Evolutionary conservation across 2,888 invertebrate genomes (phyloP), one percentile per base, ranked within the genome.

Genomic region (Sinhomidia bicolor): DNA sequence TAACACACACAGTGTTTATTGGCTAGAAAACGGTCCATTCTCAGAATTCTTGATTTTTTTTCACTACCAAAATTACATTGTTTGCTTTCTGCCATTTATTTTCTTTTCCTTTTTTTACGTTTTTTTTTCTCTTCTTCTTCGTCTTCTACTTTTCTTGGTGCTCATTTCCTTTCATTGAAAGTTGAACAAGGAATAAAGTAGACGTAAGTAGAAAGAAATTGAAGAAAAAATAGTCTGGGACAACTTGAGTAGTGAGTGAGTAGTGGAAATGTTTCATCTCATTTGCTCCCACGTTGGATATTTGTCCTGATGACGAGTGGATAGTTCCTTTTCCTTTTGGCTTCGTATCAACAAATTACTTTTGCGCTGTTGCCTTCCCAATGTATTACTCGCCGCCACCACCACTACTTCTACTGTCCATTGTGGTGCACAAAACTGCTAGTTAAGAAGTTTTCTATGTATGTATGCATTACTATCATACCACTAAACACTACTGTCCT

Each of bases 341-440:
- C 85, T 36, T 60, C 51, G 65, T 85, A 79, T 85, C 85, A 85
- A 85, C 85, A 85, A 85, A 74, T 85, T 79, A 32, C 68, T 29
- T 79, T 85, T 85, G 85, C 85, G 79, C 85, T 85, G 85, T 79
- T 85, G 85, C 85, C 85, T 85, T 54, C 68, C 68, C 85, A 78
- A 85, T 85, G 79, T 65, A 57, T 57, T 36, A n/a, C 57, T 12
- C n/a, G n/a, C n/a, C n/a, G n/a, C n/a, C n/a, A n/a, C n/a, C n/a
- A n/a, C n/a, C n/a, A n/a, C n/a, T n/a, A n/a, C n/a, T n/a, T n/a
- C n/a, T n/a, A n/a, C n/a, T n/a, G n/a, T 5, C 26, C 14, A 44
- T 17, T 60, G 60, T 23, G 9, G 65, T 76, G 68, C 20, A 20
- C 17, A 41, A 71, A 20, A n/a, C 20, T n/a, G n/a, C 65, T 36